Base-by-base conservation (phyloP, 2,888 invertebrate species). In the Heliothis peltigera region DNA sequence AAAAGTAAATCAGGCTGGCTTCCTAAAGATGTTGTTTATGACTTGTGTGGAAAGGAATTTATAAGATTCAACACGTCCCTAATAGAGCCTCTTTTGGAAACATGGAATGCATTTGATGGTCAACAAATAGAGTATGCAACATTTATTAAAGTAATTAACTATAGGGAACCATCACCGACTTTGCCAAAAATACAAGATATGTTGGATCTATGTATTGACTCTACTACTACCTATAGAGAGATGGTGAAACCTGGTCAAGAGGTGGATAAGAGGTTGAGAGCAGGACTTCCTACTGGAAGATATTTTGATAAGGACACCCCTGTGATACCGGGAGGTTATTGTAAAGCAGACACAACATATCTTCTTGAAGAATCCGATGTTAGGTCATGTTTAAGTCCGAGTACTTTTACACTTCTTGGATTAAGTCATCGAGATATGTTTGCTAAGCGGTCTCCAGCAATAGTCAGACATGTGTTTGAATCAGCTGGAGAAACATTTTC, bases 111-210 rank as follows among this genome's bases (percentile, higher is more conserved):
- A 15, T 93, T 95, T 64, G 87, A 93, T 51, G 92, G 95, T 7
- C 83, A 88, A 15, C 84, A 85, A 58, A 92, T 96, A 54, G 84
- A 95, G 77, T 96, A 96, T 59, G 89, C 90, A 81, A 92, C 85
- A 25, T 96, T 96, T 79, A 87, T 95, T 5, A 89, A 91, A 52
- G 82, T 95, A 3, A 83, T 96, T 18, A 93, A 96, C 79, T 92
- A 91, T 53, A 92, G 89, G 76, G 86, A 89, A 71, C 89, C 89
- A 6, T 88, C 89, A 18, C 91, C 92, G 28, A 87, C 90, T 59
- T 84, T 95, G 25, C 91, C 92, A 4, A 92, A 93, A 85, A 87
- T 95, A 64, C 75, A 84, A 0, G 95, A 94, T 77, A 42, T 92
- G 19, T 80, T 84, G 6, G 64, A 77, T 12, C 84, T 89, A 8